Evolutionary conservation across 2,113 vertebrate species (phyloP).

Genomic region (Scomber japonicus): DNA sequence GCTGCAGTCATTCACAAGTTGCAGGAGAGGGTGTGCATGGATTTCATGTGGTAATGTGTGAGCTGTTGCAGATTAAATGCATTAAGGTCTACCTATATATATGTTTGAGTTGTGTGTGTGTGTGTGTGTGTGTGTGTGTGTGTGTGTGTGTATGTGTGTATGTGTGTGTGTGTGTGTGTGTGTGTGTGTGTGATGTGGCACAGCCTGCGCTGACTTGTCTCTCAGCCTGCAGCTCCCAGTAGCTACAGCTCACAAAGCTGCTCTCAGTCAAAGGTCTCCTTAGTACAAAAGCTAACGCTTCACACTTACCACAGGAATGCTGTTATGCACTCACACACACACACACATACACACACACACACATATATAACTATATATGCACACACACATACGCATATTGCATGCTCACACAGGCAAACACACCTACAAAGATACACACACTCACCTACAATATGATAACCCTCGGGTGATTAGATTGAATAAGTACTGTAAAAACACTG

Average conservation of each 20-base stretch:
- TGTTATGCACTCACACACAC: slow-evolving; percentile 38
- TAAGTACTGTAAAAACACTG: slow-evolving; percentile 62
- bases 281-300: slow-evolving; percentile 69
- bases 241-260: slow-evolving; percentile 63
- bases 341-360: slow-evolving; percentile 28
- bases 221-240: slow-evolving; percentile 64
- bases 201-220: slow-evolving; percentile 79
- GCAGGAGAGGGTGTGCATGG: background rate
- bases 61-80: background rate
- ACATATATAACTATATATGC: background rate
- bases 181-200: slow-evolving; percentile 50
- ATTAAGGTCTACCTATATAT: slow-evolving; percentile 22
- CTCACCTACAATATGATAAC: slow-evolving; percentile 25
- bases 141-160: too few relatives aligned
- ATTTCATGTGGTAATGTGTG: slow-evolving; percentile 1
- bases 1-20: slow-evolving; percentile 33
- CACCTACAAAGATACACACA: slow-evolving; percentile 13
- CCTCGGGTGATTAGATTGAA: slow-evolving; percentile 59
- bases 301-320: slow-evolving; percentile 68
- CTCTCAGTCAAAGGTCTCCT: slow-evolving; percentile 71
- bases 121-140: too few relatives aligned
- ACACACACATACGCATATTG: slow-evolving; percentile 10
- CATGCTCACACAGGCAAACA: slow-evolving; percentile 13
- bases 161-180: slow-evolving; percentile 1
- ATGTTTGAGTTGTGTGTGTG: slow-evolving; percentile 4